Percentiles rank a stretch among this genome's conserved stretches.
Conservation (phyloP, 2,888 invertebrate genomes). For the Spisula subtruncata region DNA sequence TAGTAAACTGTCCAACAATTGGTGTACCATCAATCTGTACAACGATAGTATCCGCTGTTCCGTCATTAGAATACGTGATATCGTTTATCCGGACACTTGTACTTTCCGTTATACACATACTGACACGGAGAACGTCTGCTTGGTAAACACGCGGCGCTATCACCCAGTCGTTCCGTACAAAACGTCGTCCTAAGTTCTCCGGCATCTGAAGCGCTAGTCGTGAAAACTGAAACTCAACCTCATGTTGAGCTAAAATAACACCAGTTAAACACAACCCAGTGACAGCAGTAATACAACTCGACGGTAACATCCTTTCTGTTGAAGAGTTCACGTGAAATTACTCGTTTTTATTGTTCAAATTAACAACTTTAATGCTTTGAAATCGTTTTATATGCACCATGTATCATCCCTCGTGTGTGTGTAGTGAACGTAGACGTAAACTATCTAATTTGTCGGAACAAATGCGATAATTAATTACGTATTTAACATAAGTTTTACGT, state of each 20-base stretch:
- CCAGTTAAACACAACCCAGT: background rate
- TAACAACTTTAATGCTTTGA: background rate
- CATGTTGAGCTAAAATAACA: slow-evolving; percentile 37
- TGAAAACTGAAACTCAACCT: slow-evolving; percentile 51
- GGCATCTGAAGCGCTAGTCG: slow-evolving; percentile 49
- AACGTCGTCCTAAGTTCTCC: slow-evolving; percentile 29
- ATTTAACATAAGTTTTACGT: background rate
- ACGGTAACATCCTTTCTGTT: background rate
- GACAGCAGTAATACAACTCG: background rate
- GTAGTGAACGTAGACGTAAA: background rate
- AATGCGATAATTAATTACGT: background rate
- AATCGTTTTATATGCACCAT: background rate
- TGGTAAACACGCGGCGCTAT: slow-evolving; percentile 65
- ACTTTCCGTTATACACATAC: slow-evolving; percentile 44
- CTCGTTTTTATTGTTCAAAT: background rate
- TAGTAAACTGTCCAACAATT: slow-evolving; percentile 56
- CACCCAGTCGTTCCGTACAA: slow-evolving; percentile 40
- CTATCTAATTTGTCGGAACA: background rate
- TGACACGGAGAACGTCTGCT: slow-evolving; percentile 52
- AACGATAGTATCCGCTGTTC: slow-evolving; percentile 66
- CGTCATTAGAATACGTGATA: slow-evolving; percentile 76
- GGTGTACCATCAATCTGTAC: slow-evolving; percentile 66
- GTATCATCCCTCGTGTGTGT: background rate
- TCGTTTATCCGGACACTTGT: slow-evolving; percentile 65
- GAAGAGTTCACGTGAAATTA: background rate